These are phyloP conservation scores for Popillia japonica DNA, from an alignment of 1,140 invertebrate species.

Conservation along the genomic window DNA sequence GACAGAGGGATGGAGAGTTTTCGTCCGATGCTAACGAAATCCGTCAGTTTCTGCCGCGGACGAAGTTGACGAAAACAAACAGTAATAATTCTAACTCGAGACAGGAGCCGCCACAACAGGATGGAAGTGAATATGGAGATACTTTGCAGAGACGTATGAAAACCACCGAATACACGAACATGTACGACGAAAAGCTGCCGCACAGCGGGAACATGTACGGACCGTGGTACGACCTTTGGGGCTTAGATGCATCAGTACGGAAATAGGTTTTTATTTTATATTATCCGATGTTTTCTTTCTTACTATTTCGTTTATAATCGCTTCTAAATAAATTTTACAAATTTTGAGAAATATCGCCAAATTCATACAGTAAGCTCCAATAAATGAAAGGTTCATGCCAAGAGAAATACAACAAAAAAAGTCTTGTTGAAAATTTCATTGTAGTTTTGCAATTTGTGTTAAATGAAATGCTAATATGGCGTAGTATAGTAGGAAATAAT, in stretches of 20 bases:
- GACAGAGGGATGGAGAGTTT: slow-evolving; percentile 65
- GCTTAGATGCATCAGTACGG: slow-evolving; percentile 66
- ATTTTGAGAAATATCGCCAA: too few species aligned
- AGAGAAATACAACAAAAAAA: too few species aligned
- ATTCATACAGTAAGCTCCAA: too few species aligned
- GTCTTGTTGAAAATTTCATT: too few species aligned
- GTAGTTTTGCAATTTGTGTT: too few species aligned
- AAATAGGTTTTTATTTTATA: slow-evolving; percentile 53
- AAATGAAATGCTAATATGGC: too few species aligned
- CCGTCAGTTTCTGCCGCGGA: slow-evolving; percentile 74
- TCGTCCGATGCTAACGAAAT: slow-evolving; percentile 63
- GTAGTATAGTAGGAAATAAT: too few species aligned
- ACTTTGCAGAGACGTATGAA: slow-evolving; percentile 61
- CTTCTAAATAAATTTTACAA: too few species aligned
- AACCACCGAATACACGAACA: slow-evolving; percentile 49
- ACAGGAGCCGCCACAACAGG: slow-evolving; percentile 50
- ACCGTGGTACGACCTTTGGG: slow-evolving; percentile 89
- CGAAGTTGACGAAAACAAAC: slow-evolving; percentile 70
- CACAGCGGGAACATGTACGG: slow-evolving; percentile 75
- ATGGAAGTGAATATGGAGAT: slow-evolving; percentile 62
- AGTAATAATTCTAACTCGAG: slow-evolving; percentile 56
- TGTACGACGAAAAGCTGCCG: slow-evolving; percentile 66
- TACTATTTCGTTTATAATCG: background rate
- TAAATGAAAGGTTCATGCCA: too few species aligned
- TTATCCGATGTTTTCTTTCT: slow-evolving; percentile 12